Evolutionary conservation across 2,797 vertebrate genomes (phyloP).

Genomic region (Dendrocincla fuliginosa): DNA sequence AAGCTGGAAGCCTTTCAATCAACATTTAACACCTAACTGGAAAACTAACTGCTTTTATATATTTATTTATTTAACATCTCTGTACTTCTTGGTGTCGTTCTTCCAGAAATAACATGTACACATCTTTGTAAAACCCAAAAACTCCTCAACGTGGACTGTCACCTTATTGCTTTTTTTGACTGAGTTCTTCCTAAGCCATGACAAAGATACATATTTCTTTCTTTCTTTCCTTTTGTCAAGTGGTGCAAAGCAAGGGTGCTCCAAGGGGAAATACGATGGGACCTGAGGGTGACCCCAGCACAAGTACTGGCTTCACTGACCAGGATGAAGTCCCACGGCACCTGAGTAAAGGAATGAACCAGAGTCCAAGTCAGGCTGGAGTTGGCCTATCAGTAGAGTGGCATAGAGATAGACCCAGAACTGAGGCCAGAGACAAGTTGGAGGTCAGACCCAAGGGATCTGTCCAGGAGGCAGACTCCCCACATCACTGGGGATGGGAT

Average conservation of each 20-base stretch:
- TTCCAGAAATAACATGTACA: neutral
- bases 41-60: neutral
- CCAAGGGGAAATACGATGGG: neutral
- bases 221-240: neutral
- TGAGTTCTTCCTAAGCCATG: neutral
- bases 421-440: rapidly evolving
- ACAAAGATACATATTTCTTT: neutral
- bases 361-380: neutral
- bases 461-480: rapidly evolving
- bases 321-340: neutral
- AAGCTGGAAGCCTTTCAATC: neutral
- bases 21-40: neutral
- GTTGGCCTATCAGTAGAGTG: rapidly evolving
- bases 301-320: neutral
- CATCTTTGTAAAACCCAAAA: neutral
- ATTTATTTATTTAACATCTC: neutral
- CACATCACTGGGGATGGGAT: too few species aligned
- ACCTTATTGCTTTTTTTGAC: neutral
- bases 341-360: neutral
- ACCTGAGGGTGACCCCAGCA: neutral
- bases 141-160: neutral
- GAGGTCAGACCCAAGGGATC: rapidly evolving
- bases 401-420: neutral
- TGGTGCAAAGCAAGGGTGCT: neutral
- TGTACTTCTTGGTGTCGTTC: neutral